These are phyloP conservation scores for Apocrypta bakeri DNA, from an alignment of 1,140 invertebrate genomes.

Conservation along the genomic window DNA sequence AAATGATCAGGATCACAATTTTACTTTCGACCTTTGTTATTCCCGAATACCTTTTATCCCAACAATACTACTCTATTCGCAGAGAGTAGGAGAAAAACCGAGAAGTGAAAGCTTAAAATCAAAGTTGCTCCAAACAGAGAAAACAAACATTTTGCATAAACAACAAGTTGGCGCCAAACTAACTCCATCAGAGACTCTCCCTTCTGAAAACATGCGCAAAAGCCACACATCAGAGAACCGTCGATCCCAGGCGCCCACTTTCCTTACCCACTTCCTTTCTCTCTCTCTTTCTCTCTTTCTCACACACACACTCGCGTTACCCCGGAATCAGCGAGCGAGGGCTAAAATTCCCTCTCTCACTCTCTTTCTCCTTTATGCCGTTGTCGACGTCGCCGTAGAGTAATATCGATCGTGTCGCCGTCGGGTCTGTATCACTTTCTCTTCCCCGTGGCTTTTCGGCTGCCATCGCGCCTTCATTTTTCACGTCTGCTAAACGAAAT, in stretches of 20 bases:
- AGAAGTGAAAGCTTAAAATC: not conserved
- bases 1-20: too few relatives aligned
- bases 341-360: conserved; percentile 2
- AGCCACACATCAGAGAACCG: conserved; percentile 29
- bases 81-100: not conserved
- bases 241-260: conserved; percentile 7
- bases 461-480: conserved; percentile 34
- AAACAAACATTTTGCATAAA: not conserved
- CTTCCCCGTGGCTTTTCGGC: conserved; percentile 24
- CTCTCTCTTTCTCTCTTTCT: too few relatives aligned
- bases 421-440: conserved; percentile 10
- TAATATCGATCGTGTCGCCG: conserved; percentile 1
- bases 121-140: not conserved
- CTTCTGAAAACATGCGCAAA: conserved; percentile 18
- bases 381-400: not conserved
- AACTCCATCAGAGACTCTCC: conserved; percentile 1
- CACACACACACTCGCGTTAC: too few relatives aligned
- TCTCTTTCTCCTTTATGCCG: too few relatives aligned
- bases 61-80: too few relatives aligned
- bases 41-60: too few relatives aligned
- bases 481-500: conserved; percentile 47
- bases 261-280: not conserved
- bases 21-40: too few relatives aligned
- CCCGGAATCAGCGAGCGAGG: conserved; percentile 8
- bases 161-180: not conserved